These are phyloP conservation scores for Silurus glanis DNA, from an alignment of 2,113 vertebrate species.

Conservation along the genomic window DNA sequence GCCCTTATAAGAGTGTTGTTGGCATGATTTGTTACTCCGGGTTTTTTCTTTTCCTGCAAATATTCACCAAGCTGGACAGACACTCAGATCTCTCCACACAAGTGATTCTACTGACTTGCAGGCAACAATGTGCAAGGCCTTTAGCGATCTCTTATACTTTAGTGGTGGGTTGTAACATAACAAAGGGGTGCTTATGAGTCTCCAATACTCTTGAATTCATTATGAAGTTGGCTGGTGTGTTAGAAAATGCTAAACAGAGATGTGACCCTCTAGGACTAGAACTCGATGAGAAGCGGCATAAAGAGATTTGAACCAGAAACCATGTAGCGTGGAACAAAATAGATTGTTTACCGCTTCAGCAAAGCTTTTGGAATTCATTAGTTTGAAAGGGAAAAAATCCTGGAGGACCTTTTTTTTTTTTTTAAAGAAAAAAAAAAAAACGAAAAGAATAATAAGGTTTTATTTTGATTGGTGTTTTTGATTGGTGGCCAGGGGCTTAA, in stretches of 20 bases:
- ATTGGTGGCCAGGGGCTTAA: not conserved
- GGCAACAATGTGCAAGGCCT: not conserved
- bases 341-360: conserved; percentile 1
- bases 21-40: not conserved
- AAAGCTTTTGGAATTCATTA: conserved; percentile 1
- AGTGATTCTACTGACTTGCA: not conserved
- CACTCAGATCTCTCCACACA: not conserved
- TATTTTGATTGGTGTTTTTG: conserved; percentile 11
- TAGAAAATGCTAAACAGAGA: not conserved
- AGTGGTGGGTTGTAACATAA: not conserved
- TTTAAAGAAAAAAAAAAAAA: not conserved
- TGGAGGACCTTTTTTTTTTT: not conserved
- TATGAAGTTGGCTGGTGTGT: not conserved
- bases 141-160: not conserved
- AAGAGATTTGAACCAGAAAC: conserved; percentile 3
- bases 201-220: not conserved
- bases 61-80: not conserved
- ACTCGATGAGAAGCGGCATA: not conserved
- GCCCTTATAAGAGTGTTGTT: not conserved
- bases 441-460: not conserved
- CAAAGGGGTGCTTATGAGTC: not conserved
- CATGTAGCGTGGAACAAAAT: not conserved
- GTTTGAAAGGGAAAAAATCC: conserved; percentile 6
- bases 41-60: not conserved
- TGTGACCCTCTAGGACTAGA: not conserved